A percentile compares a stretch with the other conserved stretches of the same genome.
Conservation (phyloP, 2,113 vertebrate species). For the Scomber colias region DNA sequence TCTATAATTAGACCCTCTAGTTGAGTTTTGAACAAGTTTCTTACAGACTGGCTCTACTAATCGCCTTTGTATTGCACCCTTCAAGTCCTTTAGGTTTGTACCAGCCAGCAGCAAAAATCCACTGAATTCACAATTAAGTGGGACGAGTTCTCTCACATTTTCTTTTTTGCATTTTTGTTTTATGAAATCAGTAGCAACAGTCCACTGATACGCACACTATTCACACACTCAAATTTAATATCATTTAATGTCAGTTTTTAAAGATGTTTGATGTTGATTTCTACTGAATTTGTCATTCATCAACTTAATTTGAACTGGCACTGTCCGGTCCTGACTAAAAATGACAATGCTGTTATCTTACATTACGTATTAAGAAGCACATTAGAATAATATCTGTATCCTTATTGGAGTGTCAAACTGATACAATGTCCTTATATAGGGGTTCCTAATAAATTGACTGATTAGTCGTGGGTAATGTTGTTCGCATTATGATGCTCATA, state of each 20-base stretch:
- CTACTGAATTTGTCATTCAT: neutral
- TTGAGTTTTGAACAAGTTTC: no score
- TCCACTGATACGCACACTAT: neutral
- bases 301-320: no score
- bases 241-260: neutral
- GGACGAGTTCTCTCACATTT: neutral
- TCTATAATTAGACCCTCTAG: no score
- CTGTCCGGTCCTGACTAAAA: no score
- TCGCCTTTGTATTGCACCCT: no score
- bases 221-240: constrained; percentile 7
- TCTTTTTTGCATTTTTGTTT: neutral
- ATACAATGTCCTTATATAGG: neutral
- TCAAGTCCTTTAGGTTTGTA: no score
- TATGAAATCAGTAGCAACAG: neutral
- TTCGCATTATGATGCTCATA: constrained; percentile 23
- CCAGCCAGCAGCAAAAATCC: neutral
- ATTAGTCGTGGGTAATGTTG: neutral
- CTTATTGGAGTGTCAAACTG: neutral
- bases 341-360: neutral
- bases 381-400: neutral
- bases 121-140: no score
- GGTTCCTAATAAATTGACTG: neutral
- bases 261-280: neutral
- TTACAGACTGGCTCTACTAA: no score
- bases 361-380: neutral